A percentile compares a stretch with the other conserved stretches of the same genome.
Conservation (phyloP, 2,888 invertebrate genomes). For the Tenodera sinensis region DNA sequence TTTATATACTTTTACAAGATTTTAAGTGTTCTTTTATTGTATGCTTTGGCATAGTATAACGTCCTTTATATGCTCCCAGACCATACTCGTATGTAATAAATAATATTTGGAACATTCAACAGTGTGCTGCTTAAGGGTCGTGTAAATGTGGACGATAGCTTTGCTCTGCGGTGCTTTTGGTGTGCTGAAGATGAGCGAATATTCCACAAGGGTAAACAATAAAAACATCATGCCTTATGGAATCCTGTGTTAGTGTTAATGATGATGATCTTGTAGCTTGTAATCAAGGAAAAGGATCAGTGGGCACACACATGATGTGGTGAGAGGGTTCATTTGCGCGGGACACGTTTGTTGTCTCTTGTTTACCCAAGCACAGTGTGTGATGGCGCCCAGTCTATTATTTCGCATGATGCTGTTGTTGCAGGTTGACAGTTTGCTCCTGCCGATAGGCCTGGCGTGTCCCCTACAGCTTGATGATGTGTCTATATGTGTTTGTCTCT, state of each 20-base stretch:
- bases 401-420: constrained; percentile 1
- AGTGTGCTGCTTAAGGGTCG: no score
- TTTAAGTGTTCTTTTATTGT: no score
- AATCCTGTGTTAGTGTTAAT: background rate
- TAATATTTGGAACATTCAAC: no score
- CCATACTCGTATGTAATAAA: no score
- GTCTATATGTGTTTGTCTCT: constrained; percentile 11
- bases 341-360: background rate
- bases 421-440: constrained; percentile 13
- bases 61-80: no score
- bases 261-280: background rate
- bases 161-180: background rate
- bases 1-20: no score
- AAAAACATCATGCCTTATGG: background rate
- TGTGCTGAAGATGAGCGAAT: background rate
- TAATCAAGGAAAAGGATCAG: background rate
- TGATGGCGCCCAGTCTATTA: constrained; percentile 2
- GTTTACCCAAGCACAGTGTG: background rate
- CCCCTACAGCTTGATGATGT: constrained; percentile 19
- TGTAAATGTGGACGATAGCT: no score
- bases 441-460: background rate
- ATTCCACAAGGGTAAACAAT: background rate
- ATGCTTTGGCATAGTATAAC: no score
- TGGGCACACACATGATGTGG: background rate
- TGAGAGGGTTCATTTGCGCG: background rate